These are phyloP conservation scores for Protobothrops flavoviridis DNA, from an alignment of 2,113 vertebrate genomes.

Conservation along the genomic window DNA sequence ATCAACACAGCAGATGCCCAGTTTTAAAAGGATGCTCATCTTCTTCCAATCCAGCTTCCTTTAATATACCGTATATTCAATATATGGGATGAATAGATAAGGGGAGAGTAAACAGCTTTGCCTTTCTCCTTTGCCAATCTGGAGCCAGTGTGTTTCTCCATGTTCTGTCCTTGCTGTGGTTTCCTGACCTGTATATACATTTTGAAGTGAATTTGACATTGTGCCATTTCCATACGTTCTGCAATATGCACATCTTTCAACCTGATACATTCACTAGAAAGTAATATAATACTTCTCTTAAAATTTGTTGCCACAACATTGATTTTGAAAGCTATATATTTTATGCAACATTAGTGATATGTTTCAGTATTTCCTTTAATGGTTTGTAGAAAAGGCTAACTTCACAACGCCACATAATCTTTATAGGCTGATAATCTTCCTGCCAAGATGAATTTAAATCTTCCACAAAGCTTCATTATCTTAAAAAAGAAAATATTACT, in stretches of 20 bases:
- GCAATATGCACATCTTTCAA: neutral
- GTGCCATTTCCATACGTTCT: neutral
- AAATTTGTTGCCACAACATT: neutral
- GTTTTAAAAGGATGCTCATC: neutral
- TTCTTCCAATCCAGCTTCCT: neutral
- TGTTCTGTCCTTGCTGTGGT: neutral
- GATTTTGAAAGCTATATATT: neutral
- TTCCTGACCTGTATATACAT: neutral
- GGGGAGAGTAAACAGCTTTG: neutral
- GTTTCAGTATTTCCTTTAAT: neutral
- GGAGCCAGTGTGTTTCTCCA: neutral
- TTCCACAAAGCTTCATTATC: neutral
- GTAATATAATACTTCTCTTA: neutral
- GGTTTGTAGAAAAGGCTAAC: neutral
- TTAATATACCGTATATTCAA: neutral
- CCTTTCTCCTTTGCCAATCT: neutral
- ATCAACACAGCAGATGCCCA: neutral
- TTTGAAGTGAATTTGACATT: neutral
- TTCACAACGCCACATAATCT: neutral
- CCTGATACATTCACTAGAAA: neutral
- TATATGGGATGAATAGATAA: neutral
- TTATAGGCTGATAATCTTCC: neutral
- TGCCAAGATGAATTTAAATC: too few species aligned
- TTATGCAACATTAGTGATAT: neutral
- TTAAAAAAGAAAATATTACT: neutral